These are phyloP conservation scores for Melipona bicolor DNA, from an alignment of 2,888 invertebrate species.

Conservation along the genomic window DNA sequence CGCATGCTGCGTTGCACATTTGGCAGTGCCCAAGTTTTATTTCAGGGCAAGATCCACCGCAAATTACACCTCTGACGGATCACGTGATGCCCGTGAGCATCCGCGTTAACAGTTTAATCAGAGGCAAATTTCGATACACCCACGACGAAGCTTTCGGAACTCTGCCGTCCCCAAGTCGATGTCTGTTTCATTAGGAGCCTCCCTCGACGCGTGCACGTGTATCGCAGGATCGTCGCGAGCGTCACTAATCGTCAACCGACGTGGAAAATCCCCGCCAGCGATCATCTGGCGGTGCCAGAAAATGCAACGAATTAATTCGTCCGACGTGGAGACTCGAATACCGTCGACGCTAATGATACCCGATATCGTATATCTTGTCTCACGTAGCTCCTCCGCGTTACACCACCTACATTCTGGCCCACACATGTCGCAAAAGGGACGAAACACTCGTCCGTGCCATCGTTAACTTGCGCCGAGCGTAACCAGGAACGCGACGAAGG, in stretches of 20 bases:
- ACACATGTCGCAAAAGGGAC: constrained; percentile 49
- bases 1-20: neutral
- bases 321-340: constrained; percentile 30
- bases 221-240: neutral
- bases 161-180: neutral
- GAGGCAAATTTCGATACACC: neutral
- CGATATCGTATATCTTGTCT: constrained; percentile 50
- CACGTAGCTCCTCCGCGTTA: constrained; percentile 53
- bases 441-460: constrained; percentile 50
- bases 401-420: constrained; percentile 57
- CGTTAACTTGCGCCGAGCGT: constrained; percentile 50
- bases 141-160: neutral
- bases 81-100: neutral
- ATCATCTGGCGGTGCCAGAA: neutral
- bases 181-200: neutral
- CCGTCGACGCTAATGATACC: constrained; percentile 58
- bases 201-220: neutral
- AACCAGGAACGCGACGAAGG: constrained; percentile 32
- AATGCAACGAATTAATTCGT: constrained; percentile 41
- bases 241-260: neutral
- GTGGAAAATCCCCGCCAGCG: neutral
- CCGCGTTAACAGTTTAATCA: neutral
- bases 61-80: neutral
- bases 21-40: neutral
- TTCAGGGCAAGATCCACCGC: neutral